These are phyloP conservation scores for Nanger granti DNA, from an alignment of 2,113 vertebrate genomes.

Conservation along the genomic window DNA sequence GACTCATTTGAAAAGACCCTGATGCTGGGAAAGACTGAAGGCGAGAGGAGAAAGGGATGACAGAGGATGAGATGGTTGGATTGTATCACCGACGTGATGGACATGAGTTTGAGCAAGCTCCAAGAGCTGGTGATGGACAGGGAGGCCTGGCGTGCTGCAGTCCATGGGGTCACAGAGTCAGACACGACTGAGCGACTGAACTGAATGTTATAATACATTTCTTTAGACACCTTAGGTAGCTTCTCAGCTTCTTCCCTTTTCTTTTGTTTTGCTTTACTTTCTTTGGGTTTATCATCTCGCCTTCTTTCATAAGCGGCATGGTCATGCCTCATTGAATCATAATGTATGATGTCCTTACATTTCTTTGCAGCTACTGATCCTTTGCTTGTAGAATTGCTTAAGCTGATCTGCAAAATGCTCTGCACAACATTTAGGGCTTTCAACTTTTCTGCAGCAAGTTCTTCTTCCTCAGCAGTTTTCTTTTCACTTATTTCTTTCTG, in stretches of 20 bases:
- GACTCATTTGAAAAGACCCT: not conserved
- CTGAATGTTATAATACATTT: too few species aligned
- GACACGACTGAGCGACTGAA: too few species aligned
- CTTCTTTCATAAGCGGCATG: constrained; percentile 89
- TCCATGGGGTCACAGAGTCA: not conserved
- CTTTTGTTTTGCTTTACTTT: constrained; percentile 84
- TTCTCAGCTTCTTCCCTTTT: constrained; percentile 85
- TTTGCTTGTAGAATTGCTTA: constrained; percentile 73
- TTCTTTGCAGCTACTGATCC: constrained; percentile 75
- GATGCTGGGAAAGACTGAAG: not conserved
- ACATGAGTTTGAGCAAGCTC: not conserved
- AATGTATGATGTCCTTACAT: constrained; percentile 92
- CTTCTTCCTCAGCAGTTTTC: constrained; percentile 70
- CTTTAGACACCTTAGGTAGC: constrained; percentile 80
- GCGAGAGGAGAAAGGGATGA: not conserved
- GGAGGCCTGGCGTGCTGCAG: not conserved
- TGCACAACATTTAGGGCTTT: constrained; percentile 88
- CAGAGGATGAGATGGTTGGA: not conserved
- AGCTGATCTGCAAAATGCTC: constrained; percentile 78
- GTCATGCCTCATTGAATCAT: constrained; percentile 90
- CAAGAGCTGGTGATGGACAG: not conserved
- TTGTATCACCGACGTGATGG: not conserved
- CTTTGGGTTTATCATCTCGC: constrained; percentile 71
- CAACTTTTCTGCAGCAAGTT: constrained; percentile 86
- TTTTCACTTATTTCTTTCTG: constrained; percentile 57